Base-by-base conservation (phyloP, 2,888 invertebrate genomes). In the Conchocele bisecta region DNA sequence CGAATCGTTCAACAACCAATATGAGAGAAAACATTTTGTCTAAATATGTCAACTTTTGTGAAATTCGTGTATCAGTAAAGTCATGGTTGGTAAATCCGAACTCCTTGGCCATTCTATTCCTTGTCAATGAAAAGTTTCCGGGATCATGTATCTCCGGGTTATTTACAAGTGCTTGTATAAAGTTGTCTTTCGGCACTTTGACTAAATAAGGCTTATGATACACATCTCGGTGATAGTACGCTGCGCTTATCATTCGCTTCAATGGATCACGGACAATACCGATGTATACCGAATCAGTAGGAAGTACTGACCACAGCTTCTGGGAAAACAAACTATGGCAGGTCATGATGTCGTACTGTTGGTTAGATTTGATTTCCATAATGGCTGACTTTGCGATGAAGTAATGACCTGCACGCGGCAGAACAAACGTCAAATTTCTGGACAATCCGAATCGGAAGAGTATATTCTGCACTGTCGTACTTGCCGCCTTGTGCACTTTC, bases 401-500 rank as follows among this genome's bases (percentile, higher is more conserved):
- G 31, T 74, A 56, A 17, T 57, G 53, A 7, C 48, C 65, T 28
- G 51, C 59, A 3, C 31, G 54, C 7, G 82, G 82, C 6, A 83
- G 61, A 3, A 82, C 57, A 56, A 83, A 74, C 5, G 70, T 74
- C 24, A 83, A 33, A 42, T 76, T 71, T 39, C 75, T 39, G 15
- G 39, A 54, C 9, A 74, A 33, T 9, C 80, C 84, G n/a, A 71
- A 83, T n/a, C 84, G 44, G 20, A 81, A 68, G 15, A 82, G 58
- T n/a, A n/a, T n/a, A n/a, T n/a, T n/a, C n/a, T n/a, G n/a, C n/a
- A n/a, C n/a, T n/a, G n/a, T n/a, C n/a, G n/a, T 75, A 37, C 83
- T 77, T 2, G 76, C 83, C 9, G 81, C 79, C 46, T 84, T 84
- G 46, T 81, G 81, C 7, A 84, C 81, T 61, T 82, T 82, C 17